Base-by-base conservation (phyloP, 2,797 vertebrate species). In the Enteromius mattozi region DNA sequence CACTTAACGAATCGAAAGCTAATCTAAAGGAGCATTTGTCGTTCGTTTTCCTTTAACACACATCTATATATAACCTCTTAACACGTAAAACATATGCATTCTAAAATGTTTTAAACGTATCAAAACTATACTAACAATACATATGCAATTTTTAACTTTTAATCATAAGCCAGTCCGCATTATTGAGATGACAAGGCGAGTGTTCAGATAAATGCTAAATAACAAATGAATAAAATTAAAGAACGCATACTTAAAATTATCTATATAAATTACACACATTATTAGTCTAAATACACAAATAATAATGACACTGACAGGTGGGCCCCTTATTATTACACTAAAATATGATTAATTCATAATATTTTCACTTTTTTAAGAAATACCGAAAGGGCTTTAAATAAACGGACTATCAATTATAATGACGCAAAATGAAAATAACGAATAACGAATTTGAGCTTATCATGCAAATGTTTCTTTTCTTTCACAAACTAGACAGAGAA, bases 361-460 rank as follows among this genome's bases (percentile, higher is more conserved):
- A 0, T 13, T 27, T 61, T 24, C 2, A 47, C 30, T 49, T 12
- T 74, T 74, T 6, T 21, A 37, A 47, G 6, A n/a, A 45, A 30
- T 47, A 33, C 21, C 1, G n/a, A 81, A 40, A 81, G 17, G 5
- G 19, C 2, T n/a, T 3, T 54, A 4, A 63, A 35, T 21, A 16
- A 65, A 75, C 21, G 27, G 16, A 65, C 1, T 49, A 59, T 24
- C 4, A 19, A 21, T 74, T 35, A 49, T 49, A 51, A 74, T 17
- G 16, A 61, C 24, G 3, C 37, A 42, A 61, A 61, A 51, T 21
- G 13, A 5, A 63, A 24, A 35, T 63, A 16, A 49, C 17, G 21
- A 12, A 27, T 45, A 65, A 21, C 69, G 14, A 81, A 71, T 21
- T 45, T 80, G 37, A 77, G 27, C 19, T 83, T 37, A 81, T 79